Percentiles rank a stretch among this genome's conserved stretches.
phyloP scores from a whole-genome alignment of 2,113 vertebrate species.

The Vanacampus margaritifer region DNA sequence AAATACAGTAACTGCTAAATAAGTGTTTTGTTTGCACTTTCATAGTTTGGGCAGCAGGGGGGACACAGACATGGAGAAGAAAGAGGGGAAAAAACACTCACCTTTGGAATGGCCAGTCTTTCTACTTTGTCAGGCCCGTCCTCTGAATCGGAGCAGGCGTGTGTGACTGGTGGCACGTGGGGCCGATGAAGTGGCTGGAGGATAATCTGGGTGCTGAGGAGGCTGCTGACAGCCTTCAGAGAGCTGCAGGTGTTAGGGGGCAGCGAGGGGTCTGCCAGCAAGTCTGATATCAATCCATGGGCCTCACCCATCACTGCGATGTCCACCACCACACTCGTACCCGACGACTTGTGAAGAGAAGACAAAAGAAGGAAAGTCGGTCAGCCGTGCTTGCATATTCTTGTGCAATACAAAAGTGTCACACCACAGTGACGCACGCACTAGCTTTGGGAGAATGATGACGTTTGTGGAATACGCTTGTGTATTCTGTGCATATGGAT shows the following conservation, averaged over 20 bases:
- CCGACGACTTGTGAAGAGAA: slow-evolving; percentile 77
- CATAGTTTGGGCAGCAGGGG: not conserved
- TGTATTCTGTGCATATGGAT: no score
- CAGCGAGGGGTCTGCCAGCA: slow-evolving; percentile 88
- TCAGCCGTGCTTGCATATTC: slow-evolving; percentile 1
- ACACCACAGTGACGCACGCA: not conserved
- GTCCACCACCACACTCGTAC: slow-evolving; percentile 92
- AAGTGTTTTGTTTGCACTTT: not conserved
- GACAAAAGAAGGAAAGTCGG: not conserved
- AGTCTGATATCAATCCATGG: slow-evolving; percentile 92
- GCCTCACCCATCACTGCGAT: slow-evolving; percentile 97
- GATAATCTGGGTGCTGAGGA: slow-evolving; percentile 90
- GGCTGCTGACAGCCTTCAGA: slow-evolving; percentile 90
- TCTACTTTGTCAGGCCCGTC: slow-evolving; percentile 83
- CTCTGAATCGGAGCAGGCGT: slow-evolving; percentile 85
- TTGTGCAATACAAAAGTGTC: slow-evolving; percentile 2
- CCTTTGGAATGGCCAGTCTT: slow-evolving; percentile 88
- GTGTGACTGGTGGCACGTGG: slow-evolving; percentile 79
- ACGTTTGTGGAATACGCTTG: no score
- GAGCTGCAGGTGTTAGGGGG: slow-evolving; percentile 91
- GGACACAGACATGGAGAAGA: not conserved
- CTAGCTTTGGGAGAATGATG: no score
- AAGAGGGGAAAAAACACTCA: slow-evolving; percentile 42
- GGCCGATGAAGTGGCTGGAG: slow-evolving; percentile 88
- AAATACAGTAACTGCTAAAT: not conserved